Conservation (phyloP, 2,888 invertebrate genomes). For the Orthonychiurus folsomi region DNA sequence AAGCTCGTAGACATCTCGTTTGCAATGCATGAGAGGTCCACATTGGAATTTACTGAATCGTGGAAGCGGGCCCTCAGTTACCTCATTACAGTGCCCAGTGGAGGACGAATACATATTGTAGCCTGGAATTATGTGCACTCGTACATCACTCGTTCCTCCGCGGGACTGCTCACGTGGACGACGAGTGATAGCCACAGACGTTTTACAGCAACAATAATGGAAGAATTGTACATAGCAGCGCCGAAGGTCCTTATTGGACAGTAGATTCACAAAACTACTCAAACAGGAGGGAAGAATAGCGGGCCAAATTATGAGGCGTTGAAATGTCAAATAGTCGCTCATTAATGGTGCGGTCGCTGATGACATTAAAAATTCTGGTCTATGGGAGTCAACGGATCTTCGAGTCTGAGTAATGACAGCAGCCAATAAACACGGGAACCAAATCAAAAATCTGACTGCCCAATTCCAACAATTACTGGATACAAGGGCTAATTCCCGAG, state of each 20-base stretch:
- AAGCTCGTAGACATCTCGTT: conserved; percentile 39
- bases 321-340: conserved; percentile 17
- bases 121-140: conserved; percentile 63
- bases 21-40: conserved; percentile 27
- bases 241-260: conserved; percentile 59
- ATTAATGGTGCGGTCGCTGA: conserved; percentile 1
- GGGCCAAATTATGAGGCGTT: conserved; percentile 37
- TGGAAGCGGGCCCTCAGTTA: conserved; percentile 28
- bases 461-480: conserved; percentile 38
- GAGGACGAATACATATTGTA: conserved; percentile 53
- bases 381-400: conserved; percentile 10
- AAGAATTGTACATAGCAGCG: conserved; percentile 63
- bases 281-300: conserved; percentile 37
- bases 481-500: conserved; percentile 38
- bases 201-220: conserved; percentile 69
- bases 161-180: conserved; percentile 49
- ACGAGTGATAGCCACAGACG: conserved; percentile 57
- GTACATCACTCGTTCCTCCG: conserved; percentile 46
- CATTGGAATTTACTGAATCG: conserved; percentile 34
- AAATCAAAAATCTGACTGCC: conserved; percentile 33
- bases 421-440: conserved; percentile 34
- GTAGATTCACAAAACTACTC: conserved; percentile 39
- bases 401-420: conserved; percentile 29
- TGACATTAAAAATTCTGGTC: conserved; percentile 8
- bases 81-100: conserved; percentile 32